Evolutionary conservation across 2,113 vertebrate genomes (phyloP), one percentile per base, ranked within the genome.

Genomic region (Cebus imitator): DNA sequence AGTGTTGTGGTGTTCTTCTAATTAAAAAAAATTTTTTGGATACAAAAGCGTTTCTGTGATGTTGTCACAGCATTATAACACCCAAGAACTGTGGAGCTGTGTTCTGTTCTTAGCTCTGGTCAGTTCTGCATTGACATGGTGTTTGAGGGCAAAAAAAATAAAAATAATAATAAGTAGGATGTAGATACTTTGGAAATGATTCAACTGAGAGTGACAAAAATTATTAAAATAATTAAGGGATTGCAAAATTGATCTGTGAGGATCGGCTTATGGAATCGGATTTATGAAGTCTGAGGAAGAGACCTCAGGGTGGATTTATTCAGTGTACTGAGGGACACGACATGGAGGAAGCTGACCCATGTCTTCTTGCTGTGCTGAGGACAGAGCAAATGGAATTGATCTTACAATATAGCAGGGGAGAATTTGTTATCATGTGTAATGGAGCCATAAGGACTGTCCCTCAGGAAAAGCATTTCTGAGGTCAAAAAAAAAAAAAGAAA

Each of bases 271-370:
- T 76, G 50, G 70, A 64, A 8, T 20, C 8, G 40, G 75, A 17
- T 58, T 90, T 50, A n/a, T 35, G 30, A 76, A 57, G 16, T 66
- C 66, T 61, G 21, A 43, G 37, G 73, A 37, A n/a, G 40, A 35
- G 76, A 45, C 9, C 37, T 32, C 35, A 1, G 3, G 14, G 61
- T n/a, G 3, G 37, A 37, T 43, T 73, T 37, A 8, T 83, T 48
- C 21, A 0, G 40, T 6, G 23, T 12, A 30, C 30, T 52, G n/a
- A 73, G 18, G 45, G 57, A 35, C 10, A 3, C 9, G 6, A 30
- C 7, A 0, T 4, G n/a, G 72, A 4, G 2, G 32, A 27, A 11
- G 14, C 20, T 72, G 61, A 6, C 55, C 37, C 8, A 1, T 1
- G 35, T 93, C 20, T 43, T 55, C 57, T 48, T 30, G 48, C 76